phyloP scores from a whole-genome alignment of 1,140 invertebrate genomes.

The Anagrus nilaparvatae region DNA sequence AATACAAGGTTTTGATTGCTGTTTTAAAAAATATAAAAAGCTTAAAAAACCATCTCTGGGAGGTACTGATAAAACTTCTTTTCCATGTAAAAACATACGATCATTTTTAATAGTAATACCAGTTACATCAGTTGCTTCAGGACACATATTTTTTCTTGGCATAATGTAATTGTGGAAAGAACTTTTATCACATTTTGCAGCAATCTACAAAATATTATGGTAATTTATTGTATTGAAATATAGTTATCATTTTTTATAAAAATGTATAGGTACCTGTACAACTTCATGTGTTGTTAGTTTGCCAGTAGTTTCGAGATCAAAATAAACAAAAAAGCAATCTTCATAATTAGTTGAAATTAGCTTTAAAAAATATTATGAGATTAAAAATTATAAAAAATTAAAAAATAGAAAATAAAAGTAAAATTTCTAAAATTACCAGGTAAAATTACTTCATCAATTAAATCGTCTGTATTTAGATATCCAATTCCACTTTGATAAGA shows the following conservation, averaged over 20 bases:
- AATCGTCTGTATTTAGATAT: slow-evolving; percentile 1
- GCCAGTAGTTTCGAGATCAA: slow-evolving; percentile 15
- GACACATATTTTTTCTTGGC: slow-evolving; percentile 9
- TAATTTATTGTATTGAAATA: slow-evolving; percentile 1
- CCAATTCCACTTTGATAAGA: slow-evolving; percentile 10
- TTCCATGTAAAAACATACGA: slow-evolving; percentile 7
- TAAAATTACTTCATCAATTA: slow-evolving; percentile 8
- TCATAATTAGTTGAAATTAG: slow-evolving; percentile 1
- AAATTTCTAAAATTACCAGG: slow-evolving; percentile 5
- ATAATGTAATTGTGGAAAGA: slow-evolving; percentile 11
- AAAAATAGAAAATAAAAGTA: neutral
- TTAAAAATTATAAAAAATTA: neutral
- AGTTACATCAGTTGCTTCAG: slow-evolving; percentile 6
- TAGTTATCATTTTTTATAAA: neutral
- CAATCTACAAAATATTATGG: slow-evolving; percentile 6
- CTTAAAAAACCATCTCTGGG: neutral
- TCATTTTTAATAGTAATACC: slow-evolving; percentile 2
- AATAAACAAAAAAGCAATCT: slow-evolving; percentile 5
- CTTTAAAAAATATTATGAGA: slow-evolving; percentile 1
- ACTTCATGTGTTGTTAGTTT: slow-evolving; percentile 8
- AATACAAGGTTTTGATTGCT: slow-evolving; percentile 2
- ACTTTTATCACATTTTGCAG: slow-evolving; percentile 1
- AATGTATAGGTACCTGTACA: slow-evolving; percentile 7
- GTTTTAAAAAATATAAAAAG: slow-evolving; percentile 9
- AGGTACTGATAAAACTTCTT: slow-evolving; percentile 1